A percentile compares a stretch with the other conserved stretches of the same genome.
phyloP scores from a whole-genome alignment of 2,113 vertebrate genomes.

The Catagonus wagneri region DNA sequence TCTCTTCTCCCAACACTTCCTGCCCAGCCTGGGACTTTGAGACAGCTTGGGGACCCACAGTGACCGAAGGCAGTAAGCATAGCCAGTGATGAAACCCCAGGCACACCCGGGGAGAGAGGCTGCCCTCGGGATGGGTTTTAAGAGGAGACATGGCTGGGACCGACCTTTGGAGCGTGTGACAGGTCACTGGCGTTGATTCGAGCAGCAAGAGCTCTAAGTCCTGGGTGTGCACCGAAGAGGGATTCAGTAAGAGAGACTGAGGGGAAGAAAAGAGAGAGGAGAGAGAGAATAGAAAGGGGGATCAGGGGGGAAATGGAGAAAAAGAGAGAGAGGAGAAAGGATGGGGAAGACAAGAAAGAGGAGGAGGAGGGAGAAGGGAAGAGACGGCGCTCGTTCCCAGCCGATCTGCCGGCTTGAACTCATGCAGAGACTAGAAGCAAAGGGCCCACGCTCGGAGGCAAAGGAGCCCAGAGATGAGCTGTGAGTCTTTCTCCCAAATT shows the following conservation, averaged over 20 bases:
- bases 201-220: background rate
- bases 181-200: background rate
- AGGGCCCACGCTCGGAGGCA: too few species aligned
- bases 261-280: too few species aligned
- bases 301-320: too few species aligned
- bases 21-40: background rate
- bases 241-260: accelerated
- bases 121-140: accelerated
- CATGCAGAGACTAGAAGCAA: background rate
- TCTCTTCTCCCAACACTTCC: background rate
- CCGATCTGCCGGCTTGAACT: background rate
- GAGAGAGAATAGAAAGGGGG: too few species aligned
- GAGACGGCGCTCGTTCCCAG: accelerated
- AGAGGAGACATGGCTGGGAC: background rate
- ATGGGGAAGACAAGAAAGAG: accelerated
- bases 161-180: accelerated
- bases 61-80: background rate
- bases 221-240: accelerated
- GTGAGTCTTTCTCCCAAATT: accelerated
- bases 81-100: accelerated
- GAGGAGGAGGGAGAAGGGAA: accelerated
- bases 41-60: accelerated
- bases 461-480: accelerated
- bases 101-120: accelerated
- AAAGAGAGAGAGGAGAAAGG: too few species aligned